Evolutionary conservation across 2,888 invertebrate genomes (phyloP), one percentile per base, ranked within the genome.

Genomic region (Perizoma affinitatum): DNA sequence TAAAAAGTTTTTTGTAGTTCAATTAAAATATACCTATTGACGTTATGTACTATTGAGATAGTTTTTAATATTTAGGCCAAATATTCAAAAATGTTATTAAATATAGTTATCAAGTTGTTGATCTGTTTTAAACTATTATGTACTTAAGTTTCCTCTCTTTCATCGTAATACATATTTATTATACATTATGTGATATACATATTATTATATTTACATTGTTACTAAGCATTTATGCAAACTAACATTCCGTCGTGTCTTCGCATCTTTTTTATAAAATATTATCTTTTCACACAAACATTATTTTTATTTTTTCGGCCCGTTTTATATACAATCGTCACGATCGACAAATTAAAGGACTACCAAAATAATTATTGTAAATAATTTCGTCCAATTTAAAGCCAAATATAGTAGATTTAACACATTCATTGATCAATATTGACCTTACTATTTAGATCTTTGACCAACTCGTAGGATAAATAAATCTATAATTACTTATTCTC

Each of bases 31-130:
- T 22, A 22, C 1, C 1, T 22, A 22, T 22, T 22, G n/a, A n/a
- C n/a, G n/a, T n/a, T n/a, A n/a, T n/a, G 22, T 42, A 45, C 45
- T 22, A 7, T 33, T 45, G 4, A 33, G 45, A 6, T 45, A 33
- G 22, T 22, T 33, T 45, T 5, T 45, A 22, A 8, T 50, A 53
- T 68, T 11, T 65, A 64, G 68, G 70, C 70, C 68, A 76, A 73
- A 76, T 72, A 68, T 69, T 68, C 67, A 55, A 58, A 56, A 65
- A 54, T 52, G 54, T 66, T 61, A 51, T 68, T 67, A 53, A 42
- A 35, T 38, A 10, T 54, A 55, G 47, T 48, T 47, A 36, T 44
- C 51, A 42, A 54, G n/a, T 22, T 71, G 61, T 71, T 68, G 65
- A 59, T 67, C 44, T 70, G 46, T 54, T 58, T 46, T 49, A 41